Conservation (phyloP, 2,797 vertebrate genomes). For the Diglossa cyanea region DNA sequence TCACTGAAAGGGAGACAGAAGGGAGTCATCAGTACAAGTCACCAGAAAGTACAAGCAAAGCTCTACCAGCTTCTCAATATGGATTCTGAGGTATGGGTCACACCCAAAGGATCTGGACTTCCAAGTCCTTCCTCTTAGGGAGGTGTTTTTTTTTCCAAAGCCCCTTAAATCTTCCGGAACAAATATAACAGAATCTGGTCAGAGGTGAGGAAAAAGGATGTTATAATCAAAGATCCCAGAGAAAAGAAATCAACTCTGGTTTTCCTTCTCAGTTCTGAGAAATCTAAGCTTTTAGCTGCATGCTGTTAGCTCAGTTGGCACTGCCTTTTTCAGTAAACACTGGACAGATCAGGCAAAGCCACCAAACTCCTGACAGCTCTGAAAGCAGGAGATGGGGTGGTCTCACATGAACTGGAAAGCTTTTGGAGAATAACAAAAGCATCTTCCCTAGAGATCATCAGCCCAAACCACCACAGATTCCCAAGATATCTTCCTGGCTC, state of each 20-base stretch:
- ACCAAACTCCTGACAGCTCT: neutral
- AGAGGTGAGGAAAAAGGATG: neutral
- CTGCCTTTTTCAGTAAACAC: neutral
- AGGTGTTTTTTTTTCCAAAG: neutral
- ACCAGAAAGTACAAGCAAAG: neutral
- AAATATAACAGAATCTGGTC: neutral
- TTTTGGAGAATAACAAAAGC: neutral
- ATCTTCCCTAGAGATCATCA: fast-evolving
- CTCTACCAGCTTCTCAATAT: neutral
- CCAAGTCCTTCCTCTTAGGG: neutral
- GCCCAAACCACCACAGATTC: neutral
- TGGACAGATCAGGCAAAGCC: neutral
- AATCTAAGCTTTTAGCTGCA: neutral
- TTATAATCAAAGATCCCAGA: neutral
- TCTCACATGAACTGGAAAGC: neutral
- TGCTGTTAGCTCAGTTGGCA: neutral
- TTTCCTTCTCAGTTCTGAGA: neutral
- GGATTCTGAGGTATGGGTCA: neutral
- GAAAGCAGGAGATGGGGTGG: neutral
- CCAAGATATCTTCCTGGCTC: neutral
- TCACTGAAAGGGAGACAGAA: constrained; percentile 62
- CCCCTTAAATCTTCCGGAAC: neutral
- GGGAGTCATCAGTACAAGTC: neutral
- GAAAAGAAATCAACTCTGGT: neutral
- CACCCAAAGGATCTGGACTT: neutral